Evolutionary conservation across 2,888 invertebrate genomes (phyloP).

Genomic region (Cloeon dipterum): DNA sequence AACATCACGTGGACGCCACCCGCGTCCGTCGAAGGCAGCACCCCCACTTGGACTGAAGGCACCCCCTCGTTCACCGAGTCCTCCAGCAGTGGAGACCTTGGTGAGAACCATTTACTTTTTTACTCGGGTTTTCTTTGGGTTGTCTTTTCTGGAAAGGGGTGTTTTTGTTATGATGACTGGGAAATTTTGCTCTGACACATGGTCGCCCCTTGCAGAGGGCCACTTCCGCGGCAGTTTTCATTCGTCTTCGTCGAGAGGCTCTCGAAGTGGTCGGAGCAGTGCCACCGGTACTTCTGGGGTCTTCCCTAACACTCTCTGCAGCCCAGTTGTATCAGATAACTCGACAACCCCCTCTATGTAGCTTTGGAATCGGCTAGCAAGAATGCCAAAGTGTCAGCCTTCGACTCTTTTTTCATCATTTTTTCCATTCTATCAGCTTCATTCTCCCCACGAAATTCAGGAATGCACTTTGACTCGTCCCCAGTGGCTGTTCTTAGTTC

Average conservation of each 20-base stretch:
- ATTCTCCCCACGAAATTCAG: neutral
- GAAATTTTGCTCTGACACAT: too few relatives aligned
- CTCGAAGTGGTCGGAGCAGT: neutral
- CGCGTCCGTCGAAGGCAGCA: slow-evolving; percentile 67
- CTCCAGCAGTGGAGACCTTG: slow-evolving; percentile 77
- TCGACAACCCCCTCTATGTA: neutral
- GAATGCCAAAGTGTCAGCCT: neutral
- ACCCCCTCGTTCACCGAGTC: slow-evolving; percentile 95
- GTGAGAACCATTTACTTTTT: slow-evolving; percentile 30
- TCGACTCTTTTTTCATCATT: neutral
- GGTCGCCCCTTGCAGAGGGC: too few relatives aligned
- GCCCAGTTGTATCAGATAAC: too few relatives aligned
- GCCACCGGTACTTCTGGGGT: neutral
- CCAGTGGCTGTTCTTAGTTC: neutral
- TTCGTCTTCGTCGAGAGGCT: neutral
- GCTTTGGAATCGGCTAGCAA: neutral
- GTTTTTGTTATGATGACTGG: too few relatives aligned
- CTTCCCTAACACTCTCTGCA: too few relatives aligned
- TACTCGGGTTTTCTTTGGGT: too few relatives aligned
- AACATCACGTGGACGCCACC: slow-evolving; percentile 54
- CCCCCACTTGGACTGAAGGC: slow-evolving; percentile 97
- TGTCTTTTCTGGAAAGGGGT: too few relatives aligned
- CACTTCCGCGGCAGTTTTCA: neutral
- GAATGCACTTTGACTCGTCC: neutral
- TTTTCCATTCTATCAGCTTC: neutral